Evolutionary conservation across 2,888 invertebrate genomes (phyloP).

Genomic region (Melanostoma scalare): DNA sequence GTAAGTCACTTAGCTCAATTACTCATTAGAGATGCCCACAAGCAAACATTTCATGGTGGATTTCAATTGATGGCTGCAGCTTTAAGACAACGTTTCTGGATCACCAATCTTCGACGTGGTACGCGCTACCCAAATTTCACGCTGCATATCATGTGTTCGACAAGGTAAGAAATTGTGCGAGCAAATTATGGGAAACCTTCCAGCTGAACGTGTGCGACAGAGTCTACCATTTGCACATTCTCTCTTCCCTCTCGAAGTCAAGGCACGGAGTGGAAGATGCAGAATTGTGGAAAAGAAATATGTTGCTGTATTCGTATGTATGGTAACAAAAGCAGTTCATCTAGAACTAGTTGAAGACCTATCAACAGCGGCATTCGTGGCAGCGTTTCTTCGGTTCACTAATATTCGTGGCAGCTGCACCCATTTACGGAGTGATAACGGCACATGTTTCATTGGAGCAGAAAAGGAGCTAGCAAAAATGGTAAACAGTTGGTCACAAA

Average conservation of each 20-base stretch:
- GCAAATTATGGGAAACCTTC: constrained; percentile 27
- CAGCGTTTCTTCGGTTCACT: background rate
- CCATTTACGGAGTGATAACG: background rate
- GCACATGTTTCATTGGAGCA: background rate
- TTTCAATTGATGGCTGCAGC: background rate
- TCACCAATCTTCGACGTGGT: background rate
- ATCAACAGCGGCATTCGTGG: constrained; percentile 16
- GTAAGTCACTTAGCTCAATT: background rate
- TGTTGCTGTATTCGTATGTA: constrained; percentile 10
- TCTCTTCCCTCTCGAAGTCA: constrained; percentile 3
- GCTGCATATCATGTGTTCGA: constrained; percentile 10
- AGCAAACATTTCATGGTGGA: background rate
- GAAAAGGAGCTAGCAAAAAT: background rate
- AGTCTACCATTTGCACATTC: constrained; percentile 13
- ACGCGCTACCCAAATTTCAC: background rate
- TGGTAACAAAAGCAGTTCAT: constrained; percentile 17
- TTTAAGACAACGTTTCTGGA: background rate
- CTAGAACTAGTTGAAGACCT: background rate
- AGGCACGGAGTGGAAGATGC: constrained; percentile 9
- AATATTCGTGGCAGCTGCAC: background rate
- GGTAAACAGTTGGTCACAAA: background rate
- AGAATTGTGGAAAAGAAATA: background rate
- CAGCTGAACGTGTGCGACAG: background rate
- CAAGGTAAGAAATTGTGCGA: constrained; percentile 2
- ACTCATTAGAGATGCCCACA: constrained; percentile 3